Percentiles rank a stretch among this genome's conserved stretches.
These are phyloP conservation scores for Amphiprion percula DNA, from an alignment of 2,113 vertebrate genomes.

Conservation along the genomic window DNA sequence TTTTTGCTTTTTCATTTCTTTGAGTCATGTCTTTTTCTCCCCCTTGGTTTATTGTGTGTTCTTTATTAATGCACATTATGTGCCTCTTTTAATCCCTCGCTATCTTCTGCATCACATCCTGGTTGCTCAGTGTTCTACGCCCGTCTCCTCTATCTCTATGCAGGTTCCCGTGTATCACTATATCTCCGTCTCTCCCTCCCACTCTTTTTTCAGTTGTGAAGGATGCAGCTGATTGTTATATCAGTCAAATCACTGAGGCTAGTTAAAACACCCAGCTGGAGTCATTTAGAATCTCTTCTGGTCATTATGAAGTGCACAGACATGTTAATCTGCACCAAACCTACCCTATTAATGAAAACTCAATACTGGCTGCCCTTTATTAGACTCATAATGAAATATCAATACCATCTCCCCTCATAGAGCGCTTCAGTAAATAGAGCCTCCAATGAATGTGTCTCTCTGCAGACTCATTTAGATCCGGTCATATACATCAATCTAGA, in stretches of 20 bases:
- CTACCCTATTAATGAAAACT: slow-evolving; percentile 80
- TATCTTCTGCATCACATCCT: slow-evolving; percentile 55
- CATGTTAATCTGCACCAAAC: slow-evolving; percentile 77
- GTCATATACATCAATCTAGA: slow-evolving; percentile 60
- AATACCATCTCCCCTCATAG: slow-evolving; percentile 76
- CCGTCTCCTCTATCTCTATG: slow-evolving; percentile 35
- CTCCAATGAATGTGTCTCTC: slow-evolving; percentile 52
- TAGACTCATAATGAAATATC: slow-evolving; percentile 82
- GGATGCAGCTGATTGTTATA: slow-evolving; percentile 62
- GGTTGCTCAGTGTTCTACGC: slow-evolving; percentile 32
- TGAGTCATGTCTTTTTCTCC: slow-evolving; percentile 3
- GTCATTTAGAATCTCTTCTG: slow-evolving; percentile 58
- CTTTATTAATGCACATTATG: slow-evolving; percentile 58
- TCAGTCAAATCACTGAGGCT: slow-evolving; percentile 54
- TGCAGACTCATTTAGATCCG: slow-evolving; percentile 60
- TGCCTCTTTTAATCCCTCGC: slow-evolving; percentile 58
- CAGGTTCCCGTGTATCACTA: slow-evolving; percentile 40
- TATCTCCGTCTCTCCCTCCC: slow-evolving; percentile 26
- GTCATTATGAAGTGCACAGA: slow-evolving; percentile 70
- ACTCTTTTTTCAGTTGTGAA: slow-evolving; percentile 6
- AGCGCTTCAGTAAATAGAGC: slow-evolving; percentile 72
- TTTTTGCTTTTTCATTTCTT: slow-evolving; percentile 42
- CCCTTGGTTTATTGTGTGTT: slow-evolving; percentile 37
- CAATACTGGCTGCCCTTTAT: slow-evolving; percentile 80
- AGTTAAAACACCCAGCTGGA: slow-evolving; percentile 65